Percentiles rank a stretch among this genome's conserved stretches.
Evolutionary conservation across 2,797 vertebrate species (phyloP).

Genomic region (Gephyroberyx darwinii): DNA sequence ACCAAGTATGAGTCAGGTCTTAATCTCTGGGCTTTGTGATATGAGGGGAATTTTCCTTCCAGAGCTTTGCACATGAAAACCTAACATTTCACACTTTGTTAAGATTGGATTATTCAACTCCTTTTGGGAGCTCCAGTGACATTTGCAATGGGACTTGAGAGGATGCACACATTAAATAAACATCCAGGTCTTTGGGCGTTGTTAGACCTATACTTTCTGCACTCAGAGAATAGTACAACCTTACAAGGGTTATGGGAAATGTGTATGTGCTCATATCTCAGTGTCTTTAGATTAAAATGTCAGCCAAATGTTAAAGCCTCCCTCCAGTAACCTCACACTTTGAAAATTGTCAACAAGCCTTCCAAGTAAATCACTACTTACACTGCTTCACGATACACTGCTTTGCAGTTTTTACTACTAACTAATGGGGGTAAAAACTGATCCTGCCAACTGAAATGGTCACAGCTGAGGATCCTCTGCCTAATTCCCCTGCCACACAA

Average conservation of each 20-base stretch:
- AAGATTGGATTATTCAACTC: constrained; percentile 27
- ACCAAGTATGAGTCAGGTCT: not conserved
- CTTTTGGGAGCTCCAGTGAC: constrained; percentile 35
- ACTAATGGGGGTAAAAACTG: too few species aligned
- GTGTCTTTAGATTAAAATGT: constrained; percentile 44
- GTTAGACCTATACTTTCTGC: constrained; percentile 5
- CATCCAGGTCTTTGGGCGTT: constrained; percentile 3
- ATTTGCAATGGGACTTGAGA: constrained; percentile 34
- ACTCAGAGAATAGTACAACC: constrained; percentile 16
- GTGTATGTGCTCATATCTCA: constrained; percentile 9
- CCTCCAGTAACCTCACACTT: constrained; percentile 17
- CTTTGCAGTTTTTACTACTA: too few species aligned
- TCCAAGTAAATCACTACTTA: not conserved
- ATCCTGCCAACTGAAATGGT: too few species aligned
- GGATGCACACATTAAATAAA: constrained; percentile 48
- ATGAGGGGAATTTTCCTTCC: constrained; percentile 20
- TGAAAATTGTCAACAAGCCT: too few species aligned
- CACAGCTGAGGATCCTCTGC: too few species aligned
- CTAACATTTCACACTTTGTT: constrained; percentile 34
- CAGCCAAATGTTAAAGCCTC: constrained; percentile 28
- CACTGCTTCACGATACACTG: too few species aligned
- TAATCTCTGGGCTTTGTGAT: constrained; percentile 19
- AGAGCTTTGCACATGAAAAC: constrained; percentile 9
- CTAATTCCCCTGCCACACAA: too few species aligned
- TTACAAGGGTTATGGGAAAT: constrained; percentile 28